Evolutionary conservation across 2,113 vertebrate genomes (phyloP).

Genomic region (Cyanistes caeruleus): DNA sequence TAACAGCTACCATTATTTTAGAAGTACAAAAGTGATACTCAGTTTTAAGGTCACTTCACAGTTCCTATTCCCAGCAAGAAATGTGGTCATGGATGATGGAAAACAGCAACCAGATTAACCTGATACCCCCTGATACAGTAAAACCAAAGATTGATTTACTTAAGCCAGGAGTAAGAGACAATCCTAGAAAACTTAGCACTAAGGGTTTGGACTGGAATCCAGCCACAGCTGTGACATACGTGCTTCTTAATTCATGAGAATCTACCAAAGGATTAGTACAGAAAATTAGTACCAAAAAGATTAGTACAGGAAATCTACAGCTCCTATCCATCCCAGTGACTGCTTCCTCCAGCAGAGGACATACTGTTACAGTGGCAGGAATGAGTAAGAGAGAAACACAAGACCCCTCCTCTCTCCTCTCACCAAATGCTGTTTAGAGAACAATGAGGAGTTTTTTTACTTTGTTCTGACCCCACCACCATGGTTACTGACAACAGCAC

Average conservation of each 20-base stretch:
- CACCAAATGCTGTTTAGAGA: background rate
- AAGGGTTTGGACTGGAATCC: background rate
- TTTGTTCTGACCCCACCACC: background rate
- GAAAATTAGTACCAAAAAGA: background rate
- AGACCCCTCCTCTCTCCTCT: background rate
- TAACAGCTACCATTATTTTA: background rate
- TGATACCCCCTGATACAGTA: background rate
- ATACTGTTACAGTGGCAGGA: background rate
- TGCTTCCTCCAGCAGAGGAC: background rate
- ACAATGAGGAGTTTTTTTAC: background rate
- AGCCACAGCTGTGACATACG: background rate
- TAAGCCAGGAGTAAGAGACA: background rate
- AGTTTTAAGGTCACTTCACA: background rate
- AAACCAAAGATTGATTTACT: background rate
- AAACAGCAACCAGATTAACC: background rate
- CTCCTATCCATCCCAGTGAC: background rate
- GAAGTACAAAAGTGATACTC: background rate
- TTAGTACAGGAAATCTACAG: background rate
- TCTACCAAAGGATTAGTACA: background rate
- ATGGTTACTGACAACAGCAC: background rate
- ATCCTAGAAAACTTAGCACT: background rate
- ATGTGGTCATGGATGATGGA: fast-evolving
- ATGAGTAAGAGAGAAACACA: background rate
- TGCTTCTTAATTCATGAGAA: background rate
- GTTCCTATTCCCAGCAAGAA: background rate